Percentiles rank a stretch among this genome's conserved stretches.
Evolutionary conservation across 2,113 vertebrate genomes (phyloP).

Genomic region (Brachypteracias leptosomus): DNA sequence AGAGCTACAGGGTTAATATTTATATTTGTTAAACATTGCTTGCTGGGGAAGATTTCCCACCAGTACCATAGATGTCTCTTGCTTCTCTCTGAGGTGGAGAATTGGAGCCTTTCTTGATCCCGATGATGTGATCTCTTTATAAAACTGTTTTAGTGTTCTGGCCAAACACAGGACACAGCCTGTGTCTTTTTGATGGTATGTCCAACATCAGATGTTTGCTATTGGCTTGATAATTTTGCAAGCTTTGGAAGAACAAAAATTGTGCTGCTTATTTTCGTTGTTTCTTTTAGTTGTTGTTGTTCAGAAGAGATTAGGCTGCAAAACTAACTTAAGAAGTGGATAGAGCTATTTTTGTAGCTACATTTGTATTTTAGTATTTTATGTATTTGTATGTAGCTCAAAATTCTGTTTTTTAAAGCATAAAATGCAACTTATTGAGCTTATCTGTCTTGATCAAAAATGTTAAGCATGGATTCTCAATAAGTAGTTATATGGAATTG

Average conservation of each 20-base stretch:
- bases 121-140: constrained; percentile 18
- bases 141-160: neutral
- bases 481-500: neutral
- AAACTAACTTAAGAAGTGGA: neutral
- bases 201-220: constrained; percentile 3
- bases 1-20: neutral
- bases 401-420: neutral
- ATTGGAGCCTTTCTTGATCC: neutral
- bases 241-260: neutral
- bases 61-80: neutral
- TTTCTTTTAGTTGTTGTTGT: neutral
- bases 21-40: neutral
- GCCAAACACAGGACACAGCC: neutral
- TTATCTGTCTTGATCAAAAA: neutral
- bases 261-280: neutral
- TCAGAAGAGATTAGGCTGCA: neutral
- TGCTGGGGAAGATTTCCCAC: neutral
- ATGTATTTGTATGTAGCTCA: no score
- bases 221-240: constrained; percentile 21
- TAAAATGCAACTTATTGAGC: neutral
- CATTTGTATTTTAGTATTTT: no score
- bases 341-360: neutral
- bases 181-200: neutral
- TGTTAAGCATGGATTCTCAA: neutral
- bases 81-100: neutral